Evolutionary conservation across 64 coral and sea anemone species (phyloP), one percentile per base, ranked within the genome.

Genomic region (Actinia equina): DNA sequence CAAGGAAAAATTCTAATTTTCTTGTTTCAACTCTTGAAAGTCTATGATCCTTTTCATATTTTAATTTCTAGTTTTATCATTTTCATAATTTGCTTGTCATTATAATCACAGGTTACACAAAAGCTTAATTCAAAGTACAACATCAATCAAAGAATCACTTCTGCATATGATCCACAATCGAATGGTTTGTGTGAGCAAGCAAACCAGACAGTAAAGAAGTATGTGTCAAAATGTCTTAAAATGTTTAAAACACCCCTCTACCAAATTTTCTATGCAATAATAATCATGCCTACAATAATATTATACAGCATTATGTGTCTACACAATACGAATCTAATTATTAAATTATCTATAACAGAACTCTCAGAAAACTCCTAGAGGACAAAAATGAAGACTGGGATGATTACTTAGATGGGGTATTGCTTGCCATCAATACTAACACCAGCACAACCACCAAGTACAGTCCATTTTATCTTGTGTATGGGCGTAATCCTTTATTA

Each of bases 351-450:
- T 63, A 63, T 63, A 20, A 63, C 57, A 92, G 89, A 86, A 89
- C 84, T 64, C 51, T 95, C n/a, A 95, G 87, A 54, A 95, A 95
- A 70, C 49, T 89, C 17, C 84, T 92, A 42, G 69, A 89, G 45
- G 64, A 92, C 45, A 83, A 92, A 7, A n/a, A 67, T 13, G 86
- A 95, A 17, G 53, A 86, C 7, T 95, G 87, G 90, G 90, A 95
- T 69, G 87, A 95, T 45, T 92, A 92, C 83, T 42, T 89, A 1
- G 90, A 87, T 86, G 87, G 87, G 6, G 84, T 60, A 42, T 44
- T 93, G 0, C 89, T 85, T 86, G 76, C 88, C n/a, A 79, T 96
- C 7, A 96, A 93, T 59, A 88, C 88, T 15, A 90, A 93, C 41
- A 51, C 18, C n/a, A 87, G 87, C 11, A 92, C 84, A 52, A 90